Conservation (phyloP, 2,888 invertebrate species). For the Oxyteleia sp. region DNA sequence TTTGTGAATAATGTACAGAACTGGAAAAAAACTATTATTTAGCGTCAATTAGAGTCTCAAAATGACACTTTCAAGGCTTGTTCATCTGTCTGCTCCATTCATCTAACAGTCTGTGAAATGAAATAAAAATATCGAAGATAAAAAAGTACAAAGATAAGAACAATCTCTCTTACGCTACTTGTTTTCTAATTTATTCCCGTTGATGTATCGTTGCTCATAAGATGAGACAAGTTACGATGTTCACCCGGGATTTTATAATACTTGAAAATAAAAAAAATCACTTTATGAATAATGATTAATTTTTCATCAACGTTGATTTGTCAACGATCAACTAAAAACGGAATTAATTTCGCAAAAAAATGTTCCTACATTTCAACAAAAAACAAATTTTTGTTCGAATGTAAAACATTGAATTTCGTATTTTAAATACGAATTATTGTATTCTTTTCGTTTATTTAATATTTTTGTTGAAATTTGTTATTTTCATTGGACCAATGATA, state of each 20-base stretch:
- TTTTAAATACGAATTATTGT: no score
- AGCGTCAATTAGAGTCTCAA: conserved; percentile 80
- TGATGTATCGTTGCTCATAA: conserved; percentile 53
- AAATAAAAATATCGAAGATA: conserved; percentile 14
- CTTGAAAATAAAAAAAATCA: conserved; percentile 56
- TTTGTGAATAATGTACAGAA: conserved; percentile 35
- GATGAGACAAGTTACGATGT: conserved; percentile 55
- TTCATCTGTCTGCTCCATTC: conserved; percentile 8
- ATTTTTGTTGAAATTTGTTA: no score
- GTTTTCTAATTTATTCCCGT: conserved; percentile 53
- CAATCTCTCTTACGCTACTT: conserved; percentile 44
- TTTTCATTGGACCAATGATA: conserved; percentile 3
- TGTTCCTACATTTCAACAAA: no score
- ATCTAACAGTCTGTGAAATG: no score
- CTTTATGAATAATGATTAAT: no score
- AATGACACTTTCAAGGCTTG: conserved; percentile 21
- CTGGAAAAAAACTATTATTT: conserved; percentile 83
- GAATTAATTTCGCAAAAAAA: no score
- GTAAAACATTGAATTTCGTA: no score
- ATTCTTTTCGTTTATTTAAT: no score
- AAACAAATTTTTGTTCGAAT: no score
- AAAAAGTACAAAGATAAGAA: conserved; percentile 10
- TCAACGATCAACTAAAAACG: no score
- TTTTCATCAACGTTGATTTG: no score
- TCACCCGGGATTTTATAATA: conserved; percentile 59